phyloP scores from a whole-genome alignment of 2,888 invertebrate species.

The Anthrax anthrax region DNA sequence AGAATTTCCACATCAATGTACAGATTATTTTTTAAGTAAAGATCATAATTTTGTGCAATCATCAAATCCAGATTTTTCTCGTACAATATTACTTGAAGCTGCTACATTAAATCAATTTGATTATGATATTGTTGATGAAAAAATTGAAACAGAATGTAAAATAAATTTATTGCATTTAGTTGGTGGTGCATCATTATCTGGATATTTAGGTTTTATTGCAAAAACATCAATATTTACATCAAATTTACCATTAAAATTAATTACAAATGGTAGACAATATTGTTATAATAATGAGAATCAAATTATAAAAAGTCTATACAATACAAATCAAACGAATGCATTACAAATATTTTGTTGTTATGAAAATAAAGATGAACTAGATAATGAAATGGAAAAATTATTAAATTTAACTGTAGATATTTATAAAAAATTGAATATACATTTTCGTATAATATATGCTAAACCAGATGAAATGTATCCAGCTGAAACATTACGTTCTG shows the following conservation, averaged over 20 bases:
- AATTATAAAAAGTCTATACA: slow-evolving; percentile 41
- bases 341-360: slow-evolving; percentile 50
- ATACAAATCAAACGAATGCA: slow-evolving; percentile 53
- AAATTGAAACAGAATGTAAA: slow-evolving; percentile 33
- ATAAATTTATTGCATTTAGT: slow-evolving; percentile 54
- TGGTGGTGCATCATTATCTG: slow-evolving; percentile 57
- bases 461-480: slow-evolving; percentile 45
- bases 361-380: slow-evolving; percentile 35
- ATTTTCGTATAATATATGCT: slow-evolving; percentile 48
- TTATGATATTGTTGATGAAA: slow-evolving; percentile 45
- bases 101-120: slow-evolving; percentile 43
- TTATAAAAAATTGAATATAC: slow-evolving; percentile 51
- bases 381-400: slow-evolving; percentile 41
- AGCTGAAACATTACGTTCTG: slow-evolving; percentile 53
- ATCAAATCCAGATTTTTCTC: slow-evolving; percentile 64
- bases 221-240: slow-evolving; percentile 48
- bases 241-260: slow-evolving; percentile 53
- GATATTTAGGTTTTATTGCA: slow-evolving; percentile 59
- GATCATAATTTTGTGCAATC: slow-evolving; percentile 42
- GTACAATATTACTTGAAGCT: slow-evolving; percentile 58
- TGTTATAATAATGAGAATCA: slow-evolving; percentile 10
- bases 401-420: slow-evolving; percentile 38
- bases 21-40: slow-evolving; percentile 32
- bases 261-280: slow-evolving; percentile 58
- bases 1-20: slow-evolving; percentile 23